Evolutionary conservation across 2,888 invertebrate genomes (phyloP), one percentile per base, ranked within the genome.

Genomic region (Polietes domitor): DNA sequence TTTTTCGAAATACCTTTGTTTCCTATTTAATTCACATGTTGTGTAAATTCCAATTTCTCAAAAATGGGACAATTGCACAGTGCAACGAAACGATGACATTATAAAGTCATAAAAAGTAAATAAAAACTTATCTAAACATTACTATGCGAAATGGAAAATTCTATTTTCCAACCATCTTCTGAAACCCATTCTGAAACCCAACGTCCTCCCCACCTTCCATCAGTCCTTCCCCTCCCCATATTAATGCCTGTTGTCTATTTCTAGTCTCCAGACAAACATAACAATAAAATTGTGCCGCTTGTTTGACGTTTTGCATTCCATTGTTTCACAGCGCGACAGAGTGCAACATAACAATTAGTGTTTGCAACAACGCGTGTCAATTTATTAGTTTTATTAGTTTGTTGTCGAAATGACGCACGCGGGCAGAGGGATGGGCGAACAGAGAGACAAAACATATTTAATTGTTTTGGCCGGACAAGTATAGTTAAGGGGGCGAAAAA

Each of bases 271-370:
- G 65, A 65, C 65, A 65, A 37, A 19, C 9, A 21, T 17, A 41
- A 37, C 65, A 65, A 65, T 65, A 65, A 65, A 65, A 65, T 41
- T 41, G 3, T 41, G 5, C 3, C 37, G 65, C 65, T 41, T 65
- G 65, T 65, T 65, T 65, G 65, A 65, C 37, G 41, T 32, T n/a
- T 63, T 28, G 58, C 10, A n/a, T 65, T 41, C 37, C 28, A 65
- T 65, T 65, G 65, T 65, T 65, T 19, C 28, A n/a, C 1, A 47
- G 37, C 7, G 37, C 37, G n/a, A 47, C n/a, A 5, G 21, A 65
- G 41, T 65, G 41, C 65, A 65, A 65, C 65, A 65, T 41, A 65
- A 65, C 65, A 65, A 65, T 65, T 65, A 65, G 65, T 32, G 37
- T 12, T 2, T 1, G 32, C 65, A 41, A 21, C 37, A 65, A 65